Conservation (phyloP, 2,113 vertebrate species). For the Taxidea taxus region DNA sequence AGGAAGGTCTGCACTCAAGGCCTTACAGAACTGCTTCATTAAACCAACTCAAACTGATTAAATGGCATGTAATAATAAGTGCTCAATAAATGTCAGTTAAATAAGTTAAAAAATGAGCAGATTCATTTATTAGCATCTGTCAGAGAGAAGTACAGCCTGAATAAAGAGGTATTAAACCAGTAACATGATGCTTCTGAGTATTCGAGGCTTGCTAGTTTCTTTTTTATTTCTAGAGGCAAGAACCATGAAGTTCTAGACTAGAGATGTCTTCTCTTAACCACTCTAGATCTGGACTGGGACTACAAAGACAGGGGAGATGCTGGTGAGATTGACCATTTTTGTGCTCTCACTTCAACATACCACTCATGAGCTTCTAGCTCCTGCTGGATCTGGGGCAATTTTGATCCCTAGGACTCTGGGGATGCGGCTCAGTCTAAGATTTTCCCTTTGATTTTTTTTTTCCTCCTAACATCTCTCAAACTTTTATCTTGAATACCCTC, state of each 20-base stretch:
- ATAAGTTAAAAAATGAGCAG: not conserved
- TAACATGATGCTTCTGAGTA: not conserved
- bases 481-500: not conserved
- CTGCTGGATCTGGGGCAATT: not conserved
- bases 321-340: not conserved
- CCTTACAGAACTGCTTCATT: not conserved
- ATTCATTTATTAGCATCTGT: not conserved
- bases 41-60: not conserved
- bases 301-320: not conserved
- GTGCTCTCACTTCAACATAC: not conserved
- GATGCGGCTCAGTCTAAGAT: not conserved
- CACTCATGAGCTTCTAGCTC: not conserved
- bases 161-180: not conserved
- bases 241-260: not conserved
- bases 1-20: not conserved
- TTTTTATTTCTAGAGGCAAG: not conserved
- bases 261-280: not conserved
- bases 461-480: not conserved
- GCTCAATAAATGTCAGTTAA: conserved; percentile 23
- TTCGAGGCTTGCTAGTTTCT: not conserved
- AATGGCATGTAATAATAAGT: not conserved
- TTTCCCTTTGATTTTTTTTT: not conserved
- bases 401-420: not conserved
- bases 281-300: not conserved
- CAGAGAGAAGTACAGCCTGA: conserved; percentile 10